A percentile compares a stretch with the other conserved stretches of the same genome.
These are phyloP conservation scores for Hydroisotoma schaefferi DNA, from an alignment of 2,888 invertebrate species.

Conservation along the genomic window DNA sequence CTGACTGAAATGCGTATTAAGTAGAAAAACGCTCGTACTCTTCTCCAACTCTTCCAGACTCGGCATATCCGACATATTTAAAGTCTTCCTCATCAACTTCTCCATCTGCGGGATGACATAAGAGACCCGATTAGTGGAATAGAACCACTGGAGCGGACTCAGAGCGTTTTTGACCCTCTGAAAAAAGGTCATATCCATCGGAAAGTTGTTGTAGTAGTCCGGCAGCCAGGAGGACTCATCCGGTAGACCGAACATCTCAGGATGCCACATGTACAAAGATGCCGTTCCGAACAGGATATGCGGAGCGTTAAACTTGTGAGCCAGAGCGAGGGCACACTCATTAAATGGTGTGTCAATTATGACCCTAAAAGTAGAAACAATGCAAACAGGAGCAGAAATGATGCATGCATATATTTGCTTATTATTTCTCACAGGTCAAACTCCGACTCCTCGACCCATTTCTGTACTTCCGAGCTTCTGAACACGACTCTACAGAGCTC, in stretches of 20 bases:
- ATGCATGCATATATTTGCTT: no score
- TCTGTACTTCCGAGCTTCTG: constrained; percentile 26
- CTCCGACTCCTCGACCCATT: constrained; percentile 23
- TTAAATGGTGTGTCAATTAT: constrained; percentile 35
- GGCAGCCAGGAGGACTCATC: constrained; percentile 24
- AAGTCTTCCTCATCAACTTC: constrained; percentile 26
- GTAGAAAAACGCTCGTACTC: constrained; percentile 24
- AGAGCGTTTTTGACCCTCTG: constrained; percentile 19
- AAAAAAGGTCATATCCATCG: constrained; percentile 15
- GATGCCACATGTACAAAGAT: constrained; percentile 32
- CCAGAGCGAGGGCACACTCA: constrained; percentile 34
- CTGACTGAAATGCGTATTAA: constrained; percentile 27
- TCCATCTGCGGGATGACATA: constrained; percentile 32
- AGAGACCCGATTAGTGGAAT: constrained; percentile 20
- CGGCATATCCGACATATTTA: constrained; percentile 28
- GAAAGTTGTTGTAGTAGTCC: constrained; percentile 6
- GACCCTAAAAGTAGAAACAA: no score
- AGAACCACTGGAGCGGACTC: constrained; percentile 24
- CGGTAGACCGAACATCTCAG: constrained; percentile 23
- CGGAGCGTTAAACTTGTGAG: constrained; percentile 24
- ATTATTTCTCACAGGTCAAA: no score
- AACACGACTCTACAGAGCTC: constrained; percentile 28
- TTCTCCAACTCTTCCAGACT: constrained; percentile 27
- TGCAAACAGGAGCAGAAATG: no score
- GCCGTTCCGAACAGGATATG: constrained; percentile 24